Base-by-base conservation (phyloP, 2,113 vertebrate genomes). In the Tenebrosternarchus preto region DNA sequence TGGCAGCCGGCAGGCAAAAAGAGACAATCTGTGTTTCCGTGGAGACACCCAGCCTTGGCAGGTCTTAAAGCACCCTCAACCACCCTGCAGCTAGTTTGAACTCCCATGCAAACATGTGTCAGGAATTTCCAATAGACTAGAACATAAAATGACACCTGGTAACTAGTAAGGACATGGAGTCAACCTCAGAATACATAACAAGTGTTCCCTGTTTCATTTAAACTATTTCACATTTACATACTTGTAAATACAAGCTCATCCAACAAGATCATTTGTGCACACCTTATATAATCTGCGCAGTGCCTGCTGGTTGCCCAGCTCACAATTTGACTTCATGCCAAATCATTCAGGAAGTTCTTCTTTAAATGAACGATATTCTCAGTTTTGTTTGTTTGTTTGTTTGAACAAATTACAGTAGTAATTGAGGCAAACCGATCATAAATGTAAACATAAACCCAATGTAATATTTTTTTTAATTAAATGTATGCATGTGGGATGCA, bases 21-120 rank as follows among this genome's bases (percentile, higher is more conserved):
- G 76, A 83, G 82, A 78, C 82, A 83, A 83, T 83, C 82, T 75
- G 77, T 75, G 59, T 78, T 57, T 76, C 39, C 59, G 4, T 53
- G 60, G 64, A 56, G 67, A 64, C 77, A 72, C 82, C 77, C 64
- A 76, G 73, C 31, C 56, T 74, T 31, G 73, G 61, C 36, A 76
- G 36, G 31, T 36, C 80, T 76, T 60, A 76, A 76, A 76, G 64
- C 72, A 74, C 80, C 64, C 56, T 50, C 69, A 81, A 36, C 33
- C 15, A 50, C 43, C 53, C 73, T 70, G 61, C 24, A 67, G 79
- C 79, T 75, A 75, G 80, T 61, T 57, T 76, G 57, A 77, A 73
- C 46, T 73, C 50, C 59, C 81, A 63, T 55, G 31, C 50, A 78
- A 43, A 31, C 31, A n/a, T 31, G 31, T 50, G 31, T 80, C 73